A percentile compares a stretch with the other conserved stretches of the same genome.
phyloP scores from a whole-genome alignment of 2,113 vertebrate genomes.

The Noturus placidus region DNA sequence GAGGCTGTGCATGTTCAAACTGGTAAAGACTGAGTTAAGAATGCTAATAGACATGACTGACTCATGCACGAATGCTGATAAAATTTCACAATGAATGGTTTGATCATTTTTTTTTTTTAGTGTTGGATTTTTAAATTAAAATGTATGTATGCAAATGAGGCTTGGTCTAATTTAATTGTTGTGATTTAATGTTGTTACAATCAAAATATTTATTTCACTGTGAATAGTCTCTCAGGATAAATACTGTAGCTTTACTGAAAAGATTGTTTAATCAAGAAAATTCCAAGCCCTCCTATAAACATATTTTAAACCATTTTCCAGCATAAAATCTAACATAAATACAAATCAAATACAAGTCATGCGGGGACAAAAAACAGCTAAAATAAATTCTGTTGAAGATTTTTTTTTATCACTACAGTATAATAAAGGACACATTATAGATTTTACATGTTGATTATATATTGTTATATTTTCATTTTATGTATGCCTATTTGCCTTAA shows the following conservation, averaged over 20 bases:
- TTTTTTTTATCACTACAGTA: neutral
- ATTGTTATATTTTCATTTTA: neutral
- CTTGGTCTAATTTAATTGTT: neutral
- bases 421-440: neutral
- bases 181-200: neutral
- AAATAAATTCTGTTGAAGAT: neutral
- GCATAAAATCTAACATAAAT: neutral
- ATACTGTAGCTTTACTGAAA: neutral
- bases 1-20: conserved; percentile 3
- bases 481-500: neutral
- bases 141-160: neutral
- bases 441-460: neutral
- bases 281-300: neutral
- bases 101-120: neutral
- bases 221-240: neutral
- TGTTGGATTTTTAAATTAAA: neutral
- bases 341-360: neutral
- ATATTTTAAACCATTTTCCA: neutral
- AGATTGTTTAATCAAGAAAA: no score
- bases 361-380: neutral
- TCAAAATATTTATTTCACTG: neutral
- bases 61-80: neutral
- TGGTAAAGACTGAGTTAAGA: conserved; percentile 27
- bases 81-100: neutral
- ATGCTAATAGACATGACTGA: conserved; percentile 4